Conservation (phyloP, 2,888 invertebrate genomes). For the Zygogramma bicolorata region DNA sequence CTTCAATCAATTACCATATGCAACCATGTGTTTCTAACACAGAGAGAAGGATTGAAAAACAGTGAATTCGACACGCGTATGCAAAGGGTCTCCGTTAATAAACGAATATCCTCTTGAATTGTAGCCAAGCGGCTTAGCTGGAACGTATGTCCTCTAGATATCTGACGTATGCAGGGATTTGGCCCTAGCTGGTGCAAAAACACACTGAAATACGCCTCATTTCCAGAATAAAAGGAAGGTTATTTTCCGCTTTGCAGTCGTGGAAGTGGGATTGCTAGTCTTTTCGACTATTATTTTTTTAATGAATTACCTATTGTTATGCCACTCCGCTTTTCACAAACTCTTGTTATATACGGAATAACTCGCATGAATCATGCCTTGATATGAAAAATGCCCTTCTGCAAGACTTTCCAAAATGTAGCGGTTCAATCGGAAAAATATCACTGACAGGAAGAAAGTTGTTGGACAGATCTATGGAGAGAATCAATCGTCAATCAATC, state of each 20-base stretch:
- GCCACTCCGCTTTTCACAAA: no score
- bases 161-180: slow-evolving; percentile 19
- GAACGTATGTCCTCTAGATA: slow-evolving; percentile 18
- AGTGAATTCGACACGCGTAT: slow-evolving; percentile 56
- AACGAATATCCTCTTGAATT: slow-evolving; percentile 38
- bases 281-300: not conserved
- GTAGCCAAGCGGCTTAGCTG: slow-evolving; percentile 36
- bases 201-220: not conserved
- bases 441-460: no score
- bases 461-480: no score
- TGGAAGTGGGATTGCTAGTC: not conserved
- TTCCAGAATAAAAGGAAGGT: not conserved
- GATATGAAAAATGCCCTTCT: no score
- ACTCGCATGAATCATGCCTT: no score
- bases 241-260: not conserved
- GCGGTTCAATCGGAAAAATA: no score
- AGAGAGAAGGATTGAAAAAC: slow-evolving; percentile 52
- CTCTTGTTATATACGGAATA: no score
- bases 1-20: slow-evolving; percentile 51
- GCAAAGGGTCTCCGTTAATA: slow-evolving; percentile 47
- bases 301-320: no score
- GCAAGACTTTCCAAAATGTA: no score
- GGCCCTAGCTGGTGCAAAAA: slow-evolving; percentile 1
- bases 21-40: slow-evolving; percentile 56
- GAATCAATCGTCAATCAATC: no score